Percentiles rank a stretch among this genome's conserved stretches.
phyloP scores from a whole-genome alignment of 2,113 vertebrate genomes.

The Pardalotus punctatus region DNA sequence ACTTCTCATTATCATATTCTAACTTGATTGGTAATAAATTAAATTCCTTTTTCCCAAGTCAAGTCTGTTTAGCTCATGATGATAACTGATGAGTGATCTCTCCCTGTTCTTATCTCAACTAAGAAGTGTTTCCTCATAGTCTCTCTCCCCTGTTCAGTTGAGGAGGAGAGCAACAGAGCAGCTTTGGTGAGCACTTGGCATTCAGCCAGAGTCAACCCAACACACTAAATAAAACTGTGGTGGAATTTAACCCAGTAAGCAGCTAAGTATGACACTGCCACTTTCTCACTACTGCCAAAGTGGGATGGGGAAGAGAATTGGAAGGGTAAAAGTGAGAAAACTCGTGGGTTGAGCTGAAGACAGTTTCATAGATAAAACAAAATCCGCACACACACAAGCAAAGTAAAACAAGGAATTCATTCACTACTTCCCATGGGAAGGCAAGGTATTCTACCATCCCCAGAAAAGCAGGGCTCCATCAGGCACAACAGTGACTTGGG shows the following conservation, averaged over 20 bases:
- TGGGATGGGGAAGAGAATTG: rapidly evolving
- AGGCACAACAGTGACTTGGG: rapidly evolving
- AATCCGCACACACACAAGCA: rapidly evolving
- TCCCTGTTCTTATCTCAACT: neutral
- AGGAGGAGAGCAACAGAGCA: neutral
- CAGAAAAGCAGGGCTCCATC: neutral
- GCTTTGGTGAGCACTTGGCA: neutral
- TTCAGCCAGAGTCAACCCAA: neutral
- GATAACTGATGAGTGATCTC: neutral
- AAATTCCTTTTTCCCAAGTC: neutral
- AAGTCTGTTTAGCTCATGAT: neutral
- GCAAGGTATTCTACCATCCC: rapidly evolving
- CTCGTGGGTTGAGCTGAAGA: rapidly evolving
- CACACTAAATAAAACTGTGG: neutral
- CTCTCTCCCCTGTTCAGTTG: neutral
- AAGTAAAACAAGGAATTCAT: neutral
- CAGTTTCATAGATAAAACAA: neutral
- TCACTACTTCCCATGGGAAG: neutral
- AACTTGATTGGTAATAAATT: neutral
- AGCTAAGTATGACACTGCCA: neutral
- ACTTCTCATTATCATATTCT: neutral
- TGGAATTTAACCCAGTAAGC: neutral
- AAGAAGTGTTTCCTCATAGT: neutral
- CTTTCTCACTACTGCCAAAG: neutral
- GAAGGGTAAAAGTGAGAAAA: neutral